A percentile compares a stretch with the other conserved stretches of the same genome.
Conservation (phyloP, 2,888 invertebrate species). For the Perizoma affinitatum region DNA sequence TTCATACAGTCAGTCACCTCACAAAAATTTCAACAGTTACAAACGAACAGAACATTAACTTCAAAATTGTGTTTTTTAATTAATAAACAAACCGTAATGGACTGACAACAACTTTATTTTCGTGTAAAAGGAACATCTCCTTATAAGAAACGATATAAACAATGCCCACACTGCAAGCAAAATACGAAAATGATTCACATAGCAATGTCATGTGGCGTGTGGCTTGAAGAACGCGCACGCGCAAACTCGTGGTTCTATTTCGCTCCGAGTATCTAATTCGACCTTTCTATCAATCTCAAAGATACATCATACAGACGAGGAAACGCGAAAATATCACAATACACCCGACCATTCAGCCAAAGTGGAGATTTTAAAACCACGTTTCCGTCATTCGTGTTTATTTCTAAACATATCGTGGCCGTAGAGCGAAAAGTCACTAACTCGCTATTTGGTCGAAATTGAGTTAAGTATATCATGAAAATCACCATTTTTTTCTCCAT, state of each 20-base stretch:
- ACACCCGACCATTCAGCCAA: constrained; percentile 28
- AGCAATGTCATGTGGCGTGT: constrained; percentile 23
- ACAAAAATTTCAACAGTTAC: constrained; percentile 21
- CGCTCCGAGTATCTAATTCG: constrained; percentile 19
- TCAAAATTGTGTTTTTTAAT: constrained; percentile 31
- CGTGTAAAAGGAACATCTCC: constrained; percentile 32
- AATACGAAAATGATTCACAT: constrained; percentile 35
- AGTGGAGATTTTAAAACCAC: constrained; percentile 28
- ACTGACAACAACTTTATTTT: constrained; percentile 33
- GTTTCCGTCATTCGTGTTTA: constrained; percentile 39
- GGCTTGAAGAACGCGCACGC: constrained; percentile 5
- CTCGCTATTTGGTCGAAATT: no score
- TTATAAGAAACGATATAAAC: constrained; percentile 36
- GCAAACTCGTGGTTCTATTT: constrained; percentile 23
- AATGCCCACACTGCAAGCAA: constrained; percentile 33
- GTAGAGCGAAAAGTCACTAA: no score
- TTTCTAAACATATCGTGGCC: constrained; percentile 38
- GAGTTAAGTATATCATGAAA: no score
- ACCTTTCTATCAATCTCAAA: constrained; percentile 40
- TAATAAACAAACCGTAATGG: constrained; percentile 37
- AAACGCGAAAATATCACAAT: constrained; percentile 37
- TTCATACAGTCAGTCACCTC: constrained; percentile 22
- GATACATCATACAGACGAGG: constrained; percentile 33
- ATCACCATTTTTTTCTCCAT: no score
- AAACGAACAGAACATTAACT: constrained; percentile 34